These are phyloP conservation scores for Apotomis betuletana DNA, from an alignment of 2,888 invertebrate species.

Conservation along the genomic window DNA sequence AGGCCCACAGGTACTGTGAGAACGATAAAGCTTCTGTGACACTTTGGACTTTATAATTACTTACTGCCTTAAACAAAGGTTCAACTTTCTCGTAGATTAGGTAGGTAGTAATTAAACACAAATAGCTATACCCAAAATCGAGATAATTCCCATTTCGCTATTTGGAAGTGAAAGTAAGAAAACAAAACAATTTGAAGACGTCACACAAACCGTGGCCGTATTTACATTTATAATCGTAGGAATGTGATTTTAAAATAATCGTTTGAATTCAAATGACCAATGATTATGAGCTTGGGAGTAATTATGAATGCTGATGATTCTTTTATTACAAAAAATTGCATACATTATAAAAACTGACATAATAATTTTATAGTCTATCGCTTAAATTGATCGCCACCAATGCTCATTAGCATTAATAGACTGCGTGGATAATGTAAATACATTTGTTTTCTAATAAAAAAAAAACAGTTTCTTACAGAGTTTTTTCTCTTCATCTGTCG, in stretches of 20 bases:
- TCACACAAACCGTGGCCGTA: conserved; percentile 3
- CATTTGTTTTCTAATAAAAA: no score
- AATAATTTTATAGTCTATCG: conserved; percentile 17
- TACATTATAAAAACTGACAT: conserved; percentile 27
- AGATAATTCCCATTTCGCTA: conserved; percentile 12
- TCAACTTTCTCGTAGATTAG: background rate
- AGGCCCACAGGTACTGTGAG: no score
- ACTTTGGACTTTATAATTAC: no score
- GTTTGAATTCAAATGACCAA: conserved; percentile 26
- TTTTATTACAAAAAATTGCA: conserved; percentile 26
- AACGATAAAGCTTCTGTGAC: no score
- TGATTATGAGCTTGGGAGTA: conserved; percentile 21
- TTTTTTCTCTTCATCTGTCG: no score
- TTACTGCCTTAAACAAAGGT: background rate
- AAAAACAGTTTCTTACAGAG: no score
- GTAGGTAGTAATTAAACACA: conserved; percentile 5
- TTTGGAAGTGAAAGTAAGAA: conserved; percentile 25
- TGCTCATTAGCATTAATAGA: conserved; percentile 14
- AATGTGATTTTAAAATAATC: conserved; percentile 30
- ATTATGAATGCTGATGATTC: conserved; percentile 22
- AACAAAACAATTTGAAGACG: conserved; percentile 28
- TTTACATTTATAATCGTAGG: conserved; percentile 1
- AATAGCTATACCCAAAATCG: background rate
- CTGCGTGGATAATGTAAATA: background rate
- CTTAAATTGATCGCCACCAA: conserved; percentile 4